phyloP scores from a whole-genome alignment of 2,113 vertebrate species.

The Falco punctatus region DNA sequence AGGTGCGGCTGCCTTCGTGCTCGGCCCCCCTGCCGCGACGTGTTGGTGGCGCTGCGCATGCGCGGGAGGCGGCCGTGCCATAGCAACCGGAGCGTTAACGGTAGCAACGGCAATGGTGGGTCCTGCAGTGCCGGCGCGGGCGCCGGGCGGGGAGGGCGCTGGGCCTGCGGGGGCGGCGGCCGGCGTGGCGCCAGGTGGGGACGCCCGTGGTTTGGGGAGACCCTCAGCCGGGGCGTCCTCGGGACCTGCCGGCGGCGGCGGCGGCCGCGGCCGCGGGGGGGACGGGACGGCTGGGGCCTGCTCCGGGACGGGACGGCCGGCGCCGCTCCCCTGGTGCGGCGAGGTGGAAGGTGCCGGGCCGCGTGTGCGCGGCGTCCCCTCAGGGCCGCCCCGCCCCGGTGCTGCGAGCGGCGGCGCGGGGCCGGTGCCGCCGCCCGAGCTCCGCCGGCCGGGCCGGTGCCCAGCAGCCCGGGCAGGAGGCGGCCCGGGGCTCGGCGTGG shows the following conservation, averaged over 20 bases:
- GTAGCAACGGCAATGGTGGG: conserved; percentile 81
- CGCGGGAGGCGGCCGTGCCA: conserved; percentile 56
- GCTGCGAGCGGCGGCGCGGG: not conserved
- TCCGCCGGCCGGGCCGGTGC: not conserved
- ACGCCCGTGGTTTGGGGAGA: not conserved
- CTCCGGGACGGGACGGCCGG: too few relatives aligned
- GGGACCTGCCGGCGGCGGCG: too few relatives aligned
- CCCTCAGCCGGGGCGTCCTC: too few relatives aligned
- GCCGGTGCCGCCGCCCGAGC: not conserved
- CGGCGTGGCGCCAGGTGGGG: not conserved
- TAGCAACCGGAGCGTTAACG: conserved; percentile 81
- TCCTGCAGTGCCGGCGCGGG: not conserved
- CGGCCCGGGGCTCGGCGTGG: not conserved
- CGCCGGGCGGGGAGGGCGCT: not conserved
- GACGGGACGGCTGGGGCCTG: not conserved
- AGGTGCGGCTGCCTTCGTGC: not conserved
- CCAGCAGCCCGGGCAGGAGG: not conserved
- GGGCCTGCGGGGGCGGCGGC: not conserved
- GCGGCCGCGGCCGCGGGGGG: too few relatives aligned
- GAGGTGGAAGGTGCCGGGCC: not conserved
- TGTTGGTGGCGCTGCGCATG: conserved; percentile 40
- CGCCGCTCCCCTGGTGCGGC: not conserved
- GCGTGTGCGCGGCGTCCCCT: not conserved
- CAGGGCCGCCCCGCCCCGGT: not conserved
- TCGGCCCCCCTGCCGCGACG: not conserved